Percentiles rank a stretch among this genome's conserved stretches.
Evolutionary conservation across 2,888 invertebrate genomes (phyloP).

Genomic region (Ceramica pisi): DNA sequence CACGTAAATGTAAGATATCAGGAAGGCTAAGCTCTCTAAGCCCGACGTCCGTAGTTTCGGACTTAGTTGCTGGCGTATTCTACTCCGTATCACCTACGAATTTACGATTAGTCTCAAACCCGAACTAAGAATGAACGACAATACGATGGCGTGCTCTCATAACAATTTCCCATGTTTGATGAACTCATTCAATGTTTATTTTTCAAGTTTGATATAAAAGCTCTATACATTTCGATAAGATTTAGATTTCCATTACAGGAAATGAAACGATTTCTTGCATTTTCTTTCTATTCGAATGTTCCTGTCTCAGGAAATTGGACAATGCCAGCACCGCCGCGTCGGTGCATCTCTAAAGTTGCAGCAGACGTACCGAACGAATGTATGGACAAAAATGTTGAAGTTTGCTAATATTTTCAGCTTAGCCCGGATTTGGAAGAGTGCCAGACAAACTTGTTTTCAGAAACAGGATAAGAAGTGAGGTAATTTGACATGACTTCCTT

Average conservation of each 20-base stretch:
- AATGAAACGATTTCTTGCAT: constrained; percentile 22
- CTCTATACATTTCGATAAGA: background rate
- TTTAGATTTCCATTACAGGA: constrained; percentile 7
- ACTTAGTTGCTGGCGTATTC: too few species aligned
- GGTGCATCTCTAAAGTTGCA: background rate
- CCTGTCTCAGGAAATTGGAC: constrained; percentile 23
- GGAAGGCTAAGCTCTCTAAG: too few species aligned
- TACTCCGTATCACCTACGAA: too few species aligned
- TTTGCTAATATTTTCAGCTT: background rate
- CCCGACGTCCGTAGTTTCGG: too few species aligned
- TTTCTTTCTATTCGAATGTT: constrained; percentile 7
- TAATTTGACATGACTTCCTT: constrained; percentile 5
- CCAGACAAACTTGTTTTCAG: constrained; percentile 13
- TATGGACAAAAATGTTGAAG: constrained; percentile 7
- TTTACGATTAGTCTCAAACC: too few species aligned
- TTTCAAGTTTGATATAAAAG: too few species aligned
- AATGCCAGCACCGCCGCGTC: background rate
- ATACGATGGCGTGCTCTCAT: too few species aligned
- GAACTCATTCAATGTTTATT: background rate
- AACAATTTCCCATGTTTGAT: background rate
- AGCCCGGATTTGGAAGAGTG: background rate
- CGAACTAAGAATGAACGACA: too few species aligned
- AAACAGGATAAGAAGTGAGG: constrained; percentile 3
- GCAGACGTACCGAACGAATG: background rate
- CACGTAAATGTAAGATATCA: too few species aligned